phyloP scores from a whole-genome alignment of 2,888 invertebrate species.

The Caenorhabditis angaria region DNA sequence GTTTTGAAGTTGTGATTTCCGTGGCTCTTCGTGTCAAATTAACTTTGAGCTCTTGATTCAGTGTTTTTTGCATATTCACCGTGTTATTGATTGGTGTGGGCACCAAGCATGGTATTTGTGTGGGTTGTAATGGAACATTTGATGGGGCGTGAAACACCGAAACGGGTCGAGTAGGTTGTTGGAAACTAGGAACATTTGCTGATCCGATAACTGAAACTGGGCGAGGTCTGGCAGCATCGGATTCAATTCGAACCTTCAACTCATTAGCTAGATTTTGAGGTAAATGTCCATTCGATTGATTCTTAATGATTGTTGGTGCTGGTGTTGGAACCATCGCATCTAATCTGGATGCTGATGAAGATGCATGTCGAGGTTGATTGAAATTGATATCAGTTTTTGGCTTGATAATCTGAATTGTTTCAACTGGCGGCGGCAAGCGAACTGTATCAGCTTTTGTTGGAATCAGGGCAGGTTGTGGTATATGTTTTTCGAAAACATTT shows the following conservation, averaged over 20 bases:
- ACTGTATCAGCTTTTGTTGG: conserved; percentile 1
- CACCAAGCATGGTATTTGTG: conserved; percentile 23
- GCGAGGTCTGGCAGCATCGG: conserved; percentile 19
- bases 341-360: conserved; percentile 17
- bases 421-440: neutral
- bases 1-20: neutral
- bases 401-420: conserved; percentile 1
- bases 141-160: conserved; percentile 21
- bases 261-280: conserved; percentile 20
- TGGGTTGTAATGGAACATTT: neutral
- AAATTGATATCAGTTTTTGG: neutral
- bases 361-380: conserved; percentile 17
- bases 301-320: neutral
- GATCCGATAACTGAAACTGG: conserved; percentile 29
- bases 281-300: conserved; percentile 1
- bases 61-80: conserved; percentile 20
- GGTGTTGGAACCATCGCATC: conserved; percentile 9
- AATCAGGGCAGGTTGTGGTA: neutral
- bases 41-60: conserved; percentile 23
- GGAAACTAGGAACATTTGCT: conserved; percentile 1
- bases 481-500: neutral
- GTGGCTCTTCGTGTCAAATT: conserved; percentile 17
- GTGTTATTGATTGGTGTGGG: conserved; percentile 29
- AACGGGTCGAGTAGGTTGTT: conserved; percentile 13
- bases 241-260: conserved; percentile 14